phyloP scores from a whole-genome alignment of 2,113 vertebrate genomes.

The Cyprinodon variegatus region DNA sequence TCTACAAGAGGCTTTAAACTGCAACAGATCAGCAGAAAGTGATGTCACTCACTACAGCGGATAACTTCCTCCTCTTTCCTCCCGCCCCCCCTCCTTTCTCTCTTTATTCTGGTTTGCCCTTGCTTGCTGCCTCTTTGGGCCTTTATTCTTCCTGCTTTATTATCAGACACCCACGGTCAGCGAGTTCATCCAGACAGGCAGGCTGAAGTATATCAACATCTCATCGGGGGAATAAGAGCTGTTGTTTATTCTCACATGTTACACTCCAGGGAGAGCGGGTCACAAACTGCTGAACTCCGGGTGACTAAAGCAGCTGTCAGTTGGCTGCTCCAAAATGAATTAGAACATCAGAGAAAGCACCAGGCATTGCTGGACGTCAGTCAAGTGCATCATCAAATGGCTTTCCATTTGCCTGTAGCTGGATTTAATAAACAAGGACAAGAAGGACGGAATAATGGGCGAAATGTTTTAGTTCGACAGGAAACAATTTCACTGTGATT shows the following conservation, averaged over 20 bases:
- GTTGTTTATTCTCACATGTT: slow-evolving; percentile 23
- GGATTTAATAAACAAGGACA: slow-evolving; percentile 48
- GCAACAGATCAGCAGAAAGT: slow-evolving; percentile 10
- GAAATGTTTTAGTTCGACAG: slow-evolving; percentile 5
- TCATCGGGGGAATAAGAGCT: slow-evolving; percentile 34
- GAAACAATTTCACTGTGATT: slow-evolving; percentile 26
- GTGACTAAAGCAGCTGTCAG: slow-evolving; percentile 22
- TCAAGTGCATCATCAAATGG: slow-evolving; percentile 44
- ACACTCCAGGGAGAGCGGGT: slow-evolving; percentile 2
- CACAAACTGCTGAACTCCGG: slow-evolving; percentile 26
- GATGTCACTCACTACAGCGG: background rate
- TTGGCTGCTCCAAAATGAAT: slow-evolving; percentile 23
- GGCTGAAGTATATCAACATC: slow-evolving; percentile 27
- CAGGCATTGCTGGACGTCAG: slow-evolving; percentile 35
- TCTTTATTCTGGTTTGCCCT: slow-evolving; percentile 6
- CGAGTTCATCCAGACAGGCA: slow-evolving; percentile 31
- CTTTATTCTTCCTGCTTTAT: slow-evolving; percentile 32
- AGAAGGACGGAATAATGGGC: slow-evolving; percentile 32
- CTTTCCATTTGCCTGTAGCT: slow-evolving; percentile 53
- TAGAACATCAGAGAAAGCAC: slow-evolving; percentile 29
- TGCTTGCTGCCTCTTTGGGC: slow-evolving; percentile 12
- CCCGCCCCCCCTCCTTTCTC: background rate
- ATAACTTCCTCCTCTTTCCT: background rate
- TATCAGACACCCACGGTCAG: slow-evolving; percentile 31
- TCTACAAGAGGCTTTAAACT: background rate